Percentiles rank a stretch among this genome's conserved stretches.
Conservation (phyloP, 2,113 vertebrate genomes). For the Platichthys flesus region DNA sequence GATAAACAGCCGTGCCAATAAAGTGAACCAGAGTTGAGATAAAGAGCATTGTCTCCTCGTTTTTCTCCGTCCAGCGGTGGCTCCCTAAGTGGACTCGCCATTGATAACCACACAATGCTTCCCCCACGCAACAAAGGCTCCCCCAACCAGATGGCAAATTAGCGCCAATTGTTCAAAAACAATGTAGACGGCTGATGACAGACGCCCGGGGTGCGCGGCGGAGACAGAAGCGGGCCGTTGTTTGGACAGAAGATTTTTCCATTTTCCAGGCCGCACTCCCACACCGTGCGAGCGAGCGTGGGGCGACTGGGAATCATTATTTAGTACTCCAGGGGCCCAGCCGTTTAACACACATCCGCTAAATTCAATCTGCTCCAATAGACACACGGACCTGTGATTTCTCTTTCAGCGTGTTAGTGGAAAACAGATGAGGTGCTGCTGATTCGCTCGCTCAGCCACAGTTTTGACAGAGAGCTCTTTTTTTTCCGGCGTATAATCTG, state of each 20-base stretch:
- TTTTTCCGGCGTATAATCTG: slow-evolving; percentile 50
- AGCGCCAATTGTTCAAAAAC: slow-evolving; percentile 83
- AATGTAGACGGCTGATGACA: slow-evolving; percentile 79
- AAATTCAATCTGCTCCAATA: slow-evolving; percentile 58
- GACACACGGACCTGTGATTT: slow-evolving; percentile 53
- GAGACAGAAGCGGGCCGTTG: slow-evolving; percentile 57
- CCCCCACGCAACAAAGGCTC: slow-evolving; percentile 66
- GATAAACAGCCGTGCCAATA: slow-evolving; percentile 47
- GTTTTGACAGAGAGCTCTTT: slow-evolving; percentile 49
- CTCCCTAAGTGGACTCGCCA: slow-evolving; percentile 75
- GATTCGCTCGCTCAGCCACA: slow-evolving; percentile 14
- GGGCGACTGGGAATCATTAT: slow-evolving; percentile 67
- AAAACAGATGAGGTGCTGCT: slow-evolving; percentile 67
- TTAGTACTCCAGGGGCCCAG: slow-evolving; percentile 47
- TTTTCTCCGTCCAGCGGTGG: slow-evolving; percentile 68
- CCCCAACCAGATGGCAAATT: slow-evolving; percentile 84
- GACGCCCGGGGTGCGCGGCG: slow-evolving; percentile 50
- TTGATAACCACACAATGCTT: slow-evolving; percentile 78
- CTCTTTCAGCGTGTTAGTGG: slow-evolving; percentile 60
- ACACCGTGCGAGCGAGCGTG: slow-evolving; percentile 39
- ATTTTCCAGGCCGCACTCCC: slow-evolving; percentile 49
- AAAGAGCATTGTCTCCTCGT: slow-evolving; percentile 69
- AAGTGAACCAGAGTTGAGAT: slow-evolving; percentile 67
- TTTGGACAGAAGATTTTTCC: slow-evolving; percentile 64
- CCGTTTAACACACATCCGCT: slow-evolving; percentile 65